Conservation (phyloP, 1,140 invertebrate species). For the Paraescarpia echinospica region DNA sequence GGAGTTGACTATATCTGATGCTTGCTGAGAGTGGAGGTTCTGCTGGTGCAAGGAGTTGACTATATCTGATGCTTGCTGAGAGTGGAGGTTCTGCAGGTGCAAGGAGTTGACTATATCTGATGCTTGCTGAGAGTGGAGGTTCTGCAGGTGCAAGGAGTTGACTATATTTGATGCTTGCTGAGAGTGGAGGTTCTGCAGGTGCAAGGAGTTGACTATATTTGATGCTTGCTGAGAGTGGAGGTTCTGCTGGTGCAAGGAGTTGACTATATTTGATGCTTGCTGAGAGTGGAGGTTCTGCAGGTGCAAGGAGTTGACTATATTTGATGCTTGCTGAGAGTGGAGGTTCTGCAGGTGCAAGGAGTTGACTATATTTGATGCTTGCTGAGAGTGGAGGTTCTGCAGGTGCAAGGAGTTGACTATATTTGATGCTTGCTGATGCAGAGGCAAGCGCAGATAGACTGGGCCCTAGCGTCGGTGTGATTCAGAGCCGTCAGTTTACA, state of each 20-base stretch:
- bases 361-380: too few species aligned
- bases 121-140: not conserved
- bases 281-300: not conserved
- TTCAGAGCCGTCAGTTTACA: not conserved
- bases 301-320: too few species aligned
- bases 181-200: not conserved
- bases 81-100: not conserved
- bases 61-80: too few species aligned
- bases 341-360: not conserved
- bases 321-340: not conserved
- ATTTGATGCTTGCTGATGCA: not conserved
- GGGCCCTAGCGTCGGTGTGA: not conserved
- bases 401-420: not conserved
- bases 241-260: not conserved
- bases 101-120: too few species aligned
- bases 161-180: too few species aligned
- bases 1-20: too few species aligned
- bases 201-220: too few species aligned
- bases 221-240: not conserved
- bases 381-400: not conserved
- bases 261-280: too few species aligned
- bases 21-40: not conserved
- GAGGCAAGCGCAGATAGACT: not conserved
- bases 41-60: not conserved
- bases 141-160: not conserved